Percentiles rank a stretch among this genome's conserved stretches.
Evolutionary conservation across 2,113 vertebrate genomes (phyloP).

Genomic region (Eulemur rufifrons): DNA sequence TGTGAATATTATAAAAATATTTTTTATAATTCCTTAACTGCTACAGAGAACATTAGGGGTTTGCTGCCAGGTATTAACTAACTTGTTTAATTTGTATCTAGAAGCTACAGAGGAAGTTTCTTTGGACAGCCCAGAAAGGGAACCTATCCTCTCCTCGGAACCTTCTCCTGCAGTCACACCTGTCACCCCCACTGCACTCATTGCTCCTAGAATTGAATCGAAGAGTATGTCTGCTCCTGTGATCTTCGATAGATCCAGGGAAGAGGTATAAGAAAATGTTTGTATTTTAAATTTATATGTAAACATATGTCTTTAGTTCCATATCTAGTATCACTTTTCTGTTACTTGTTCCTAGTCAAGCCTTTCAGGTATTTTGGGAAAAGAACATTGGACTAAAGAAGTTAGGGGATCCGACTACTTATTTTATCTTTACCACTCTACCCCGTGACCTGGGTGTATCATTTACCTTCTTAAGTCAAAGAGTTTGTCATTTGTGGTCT

Average conservation of each 20-base stretch:
- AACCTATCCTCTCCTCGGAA: slow-evolving; percentile 93
- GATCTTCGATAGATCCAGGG: slow-evolving; percentile 93
- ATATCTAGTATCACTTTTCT: neutral
- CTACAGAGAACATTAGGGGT: neutral
- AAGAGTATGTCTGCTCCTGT: slow-evolving; percentile 85
- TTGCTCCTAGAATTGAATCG: slow-evolving; percentile 89
- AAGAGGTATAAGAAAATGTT: slow-evolving; percentile 88
- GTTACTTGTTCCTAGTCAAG: slow-evolving; percentile 27
- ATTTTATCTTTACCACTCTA: neutral
- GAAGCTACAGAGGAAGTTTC: slow-evolving; percentile 98
- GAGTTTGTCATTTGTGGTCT: slow-evolving; percentile 38
- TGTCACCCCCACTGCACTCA: slow-evolving; percentile 91
- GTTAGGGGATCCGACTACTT: neutral
- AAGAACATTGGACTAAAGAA: neutral
- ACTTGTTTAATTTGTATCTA: slow-evolving; percentile 78
- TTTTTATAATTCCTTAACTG: slow-evolving; percentile 40
- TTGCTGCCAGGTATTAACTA: slow-evolving; percentile 36
- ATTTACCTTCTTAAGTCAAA: neutral
- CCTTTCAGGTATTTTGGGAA: neutral
- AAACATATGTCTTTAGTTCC: neutral
- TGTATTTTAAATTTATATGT: slow-evolving; percentile 39
- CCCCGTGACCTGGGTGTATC: neutral
- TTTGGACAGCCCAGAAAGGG: slow-evolving; percentile 95
- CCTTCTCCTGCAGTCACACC: slow-evolving; percentile 95
- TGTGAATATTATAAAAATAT: neutral